Base-by-base conservation (phyloP, 1,140 invertebrate genomes). In the Leptinotarsa texana region DNA sequence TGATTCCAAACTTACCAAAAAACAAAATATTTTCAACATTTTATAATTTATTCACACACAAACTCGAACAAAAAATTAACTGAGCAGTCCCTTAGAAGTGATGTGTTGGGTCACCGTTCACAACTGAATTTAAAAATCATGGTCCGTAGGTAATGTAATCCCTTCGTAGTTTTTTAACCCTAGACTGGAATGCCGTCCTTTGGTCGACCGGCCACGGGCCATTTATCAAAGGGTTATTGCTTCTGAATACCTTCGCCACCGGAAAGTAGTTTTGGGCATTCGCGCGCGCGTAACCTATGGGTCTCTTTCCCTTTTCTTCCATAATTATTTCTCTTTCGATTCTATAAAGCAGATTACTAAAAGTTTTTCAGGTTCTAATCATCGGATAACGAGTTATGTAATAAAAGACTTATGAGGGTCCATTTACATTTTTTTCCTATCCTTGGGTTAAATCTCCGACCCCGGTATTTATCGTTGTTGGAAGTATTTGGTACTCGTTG, bases 131-230 rank as follows among this genome's bases (percentile, higher is more conserved):
- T 78, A 80, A 84, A 84, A 84, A 84, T 82, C 83, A 82, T 77
- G 78, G 80, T 80, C 80, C 81, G 82, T 83, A 80, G 33, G 33
- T 42, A 42, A 42, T 42, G 8, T 42, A 84, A 81, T 83, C 83
- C 83, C 83, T 82, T 83, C 73, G 73, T 80, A 82, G 83, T 84
- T 84, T 84, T 84, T 84, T 83, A 83, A 84, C 83, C 83, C 83
- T 81, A 81, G 81, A 76, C 68, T 80, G 75, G 80, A 78, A 81
- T 82, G 76, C 67, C 62, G 63, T 65, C 77, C 62, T 67, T 62
- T n/a, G 27, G 18, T 33, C n/a, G 27, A 49, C 63, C 13, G 33
- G 18, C 62, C 17, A 61, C 15, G 8, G 62, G 51, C 51, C 57
- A 62, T 72, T 63, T 42, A 24, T 65, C 47, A 48, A 73, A 73